Evolutionary conservation across 2,888 invertebrate genomes (phyloP).

Genomic region (Coenonympha glycerion): DNA sequence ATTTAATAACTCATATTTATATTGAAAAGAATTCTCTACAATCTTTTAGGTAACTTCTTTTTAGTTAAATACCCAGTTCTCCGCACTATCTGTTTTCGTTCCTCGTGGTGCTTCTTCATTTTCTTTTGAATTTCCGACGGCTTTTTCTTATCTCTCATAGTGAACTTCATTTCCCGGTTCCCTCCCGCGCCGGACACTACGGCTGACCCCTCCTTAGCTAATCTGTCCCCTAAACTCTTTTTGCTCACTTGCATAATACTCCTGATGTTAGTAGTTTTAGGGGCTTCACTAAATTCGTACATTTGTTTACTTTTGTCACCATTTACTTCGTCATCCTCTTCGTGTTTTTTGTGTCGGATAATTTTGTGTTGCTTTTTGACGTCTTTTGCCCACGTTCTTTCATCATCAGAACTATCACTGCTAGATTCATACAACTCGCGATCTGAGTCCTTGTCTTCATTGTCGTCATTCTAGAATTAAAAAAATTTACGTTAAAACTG

Average conservation of each 20-base stretch:
- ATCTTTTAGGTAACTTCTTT: constrained; percentile 41
- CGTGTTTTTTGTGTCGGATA: constrained; percentile 65
- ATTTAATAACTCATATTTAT: background rate
- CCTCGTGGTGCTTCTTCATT: constrained; percentile 80
- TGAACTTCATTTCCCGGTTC: constrained; percentile 88
- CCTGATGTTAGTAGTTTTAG: constrained; percentile 67
- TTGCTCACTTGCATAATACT: constrained; percentile 74
- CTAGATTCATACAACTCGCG: constrained; percentile 67
- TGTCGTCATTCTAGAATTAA: constrained; percentile 48
- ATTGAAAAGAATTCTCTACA: constrained; percentile 30
- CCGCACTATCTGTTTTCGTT: constrained; percentile 79
- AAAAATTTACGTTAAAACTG: too few relatives aligned
- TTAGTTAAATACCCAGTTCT: constrained; percentile 60
- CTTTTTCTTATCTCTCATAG: constrained; percentile 74
- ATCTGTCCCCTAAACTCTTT: constrained; percentile 82
- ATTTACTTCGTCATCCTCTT: constrained; percentile 39
- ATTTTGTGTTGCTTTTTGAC: constrained; percentile 84
- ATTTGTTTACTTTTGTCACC: constrained; percentile 37
- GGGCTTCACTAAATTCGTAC: constrained; percentile 63
- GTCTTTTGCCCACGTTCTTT: constrained; percentile 86
- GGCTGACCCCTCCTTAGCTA: constrained; percentile 76
- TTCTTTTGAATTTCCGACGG: constrained; percentile 75
- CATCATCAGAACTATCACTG: constrained; percentile 84
- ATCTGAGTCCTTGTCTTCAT: constrained; percentile 67
- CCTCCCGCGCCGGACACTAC: constrained; percentile 77